Evolutionary conservation across 1,140 invertebrate species (phyloP), one percentile per base, ranked within the genome.

Genomic region (Pseudomyrmex pallidus): DNA sequence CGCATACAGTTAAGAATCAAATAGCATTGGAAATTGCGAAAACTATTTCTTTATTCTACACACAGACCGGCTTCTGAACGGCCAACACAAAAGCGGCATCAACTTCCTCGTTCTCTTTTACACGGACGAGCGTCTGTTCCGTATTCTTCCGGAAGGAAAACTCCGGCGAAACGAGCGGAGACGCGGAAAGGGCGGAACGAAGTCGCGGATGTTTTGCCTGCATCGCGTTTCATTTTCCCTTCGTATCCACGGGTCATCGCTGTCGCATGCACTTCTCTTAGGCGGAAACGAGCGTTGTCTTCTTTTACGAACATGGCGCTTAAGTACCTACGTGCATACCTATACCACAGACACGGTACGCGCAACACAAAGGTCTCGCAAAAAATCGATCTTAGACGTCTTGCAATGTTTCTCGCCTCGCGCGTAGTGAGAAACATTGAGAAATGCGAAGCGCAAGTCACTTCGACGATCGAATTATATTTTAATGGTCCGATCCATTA

Each of bases 101-200:
- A 61, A 66, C 66, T 67, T 84, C 15, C 61, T 76, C 63, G 62
- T 13, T 15, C 50, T 76, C 25, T 46, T 56, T 63, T 84, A 52
- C 50, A 22, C 70, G 67, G 57, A 74, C 74, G 35, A 59, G 82
- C 67, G 72, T 86, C 85, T 82, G 54, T 56, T 84, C 54, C 44
- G 68, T 70, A 86, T 82, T 80, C 83, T 85, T 74, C 59, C 76
- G 76, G 56, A 80, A 59, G 20, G 66, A 67, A 80, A 80, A 72
- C 66, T 57, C 50, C 17, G 52, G 67, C 57, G 25, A 68, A 68
- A 22, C 74, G 73, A 78, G 46, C 50, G n/a, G 66, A 83, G 62
- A 59, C n/a, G 54, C n/a, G 13, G 67, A 72, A 54, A 54, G 52
- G 50, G 20, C 44, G 35, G 48, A 56, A 59, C 25, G 17, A 64